Base-by-base conservation (phyloP, 2,797 vertebrate species). In the Artibeus lituratus region DNA sequence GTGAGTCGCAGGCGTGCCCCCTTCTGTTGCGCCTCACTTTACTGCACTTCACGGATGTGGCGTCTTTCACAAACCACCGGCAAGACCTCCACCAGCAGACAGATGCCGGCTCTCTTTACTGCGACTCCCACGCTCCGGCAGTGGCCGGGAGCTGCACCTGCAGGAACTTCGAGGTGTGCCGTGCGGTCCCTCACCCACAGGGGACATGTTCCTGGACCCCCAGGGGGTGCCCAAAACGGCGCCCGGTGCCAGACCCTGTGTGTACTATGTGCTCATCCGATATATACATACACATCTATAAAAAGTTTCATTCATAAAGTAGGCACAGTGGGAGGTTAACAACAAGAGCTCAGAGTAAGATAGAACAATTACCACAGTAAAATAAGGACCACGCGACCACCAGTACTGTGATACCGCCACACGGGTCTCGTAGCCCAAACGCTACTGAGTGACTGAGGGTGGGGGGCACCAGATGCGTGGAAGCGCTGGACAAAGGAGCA, bases 391-490 rank as follows among this genome's bases (percentile, higher is more conserved):
- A 37, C 7, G 15, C 4, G n/a, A 37, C n/a, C 74, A 78, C 32
- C n/a, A 51, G 18, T 19, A 6, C 74, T 51, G 73, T n/a, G 15
- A 51, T 9, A 24, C 32, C 12, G 9, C 21, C 21, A 35, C n/a
- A 6, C 32, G 9, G 18, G 35, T 53, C 19, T 22, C 16, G 53
- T 8, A 53, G 7, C 21, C 18, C 4, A 22, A 21, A 21, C 21
- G 53, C 53, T 21, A 77, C 74, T 77, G 21, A 35, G 5, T 3
- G 51, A 19, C 18, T 7, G 8, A n/a, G 32, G 4, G 18, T 2
- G 15, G 29, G 19, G 29, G 7, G 4, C 12, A 1, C 47, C 32
- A 0, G 4, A 15, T 6, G 10, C 10, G 14, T 21, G 44, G 44
- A 51, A 47, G 49, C 18, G 1, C 5, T 14, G n/a, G 47, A 53